Percentiles rank a stretch among this genome's conserved stretches.
These are phyloP conservation scores for Threskiornis aethiopicus DNA, from an alignment of 2,797 vertebrate species.

Conservation along the genomic window DNA sequence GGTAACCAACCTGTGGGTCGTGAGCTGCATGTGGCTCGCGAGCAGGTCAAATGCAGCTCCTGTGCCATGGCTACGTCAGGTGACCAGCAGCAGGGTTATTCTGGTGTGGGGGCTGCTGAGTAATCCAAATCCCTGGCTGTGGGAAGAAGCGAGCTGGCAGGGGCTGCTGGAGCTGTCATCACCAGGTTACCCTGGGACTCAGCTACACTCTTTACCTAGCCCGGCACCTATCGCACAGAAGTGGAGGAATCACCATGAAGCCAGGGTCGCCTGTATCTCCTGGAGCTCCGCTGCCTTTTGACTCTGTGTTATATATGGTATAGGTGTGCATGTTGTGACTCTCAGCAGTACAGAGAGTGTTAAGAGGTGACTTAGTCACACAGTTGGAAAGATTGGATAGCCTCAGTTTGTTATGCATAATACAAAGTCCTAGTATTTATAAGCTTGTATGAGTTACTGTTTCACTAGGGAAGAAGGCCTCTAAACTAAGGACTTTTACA, in stretches of 20 bases:
- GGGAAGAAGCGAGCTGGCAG: conserved; percentile 43
- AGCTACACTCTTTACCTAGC: neutral
- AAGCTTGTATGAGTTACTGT: neutral
- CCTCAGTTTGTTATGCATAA: neutral
- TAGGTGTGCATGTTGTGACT: neutral
- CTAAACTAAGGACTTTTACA: neutral
- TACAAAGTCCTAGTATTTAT: neutral
- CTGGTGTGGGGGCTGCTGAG: conserved; percentile 6
- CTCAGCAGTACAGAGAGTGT: neutral
- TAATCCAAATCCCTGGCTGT: conserved; percentile 39
- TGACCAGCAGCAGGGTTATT: conserved; percentile 39
- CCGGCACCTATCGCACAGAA: neutral
- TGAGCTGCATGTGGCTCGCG: neutral
- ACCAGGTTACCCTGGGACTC: neutral
- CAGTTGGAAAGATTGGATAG: neutral
- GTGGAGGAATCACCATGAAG: fast-evolving
- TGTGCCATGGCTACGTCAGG: neutral
- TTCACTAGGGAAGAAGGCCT: neutral
- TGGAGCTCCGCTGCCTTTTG: neutral
- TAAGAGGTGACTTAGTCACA: neutral
- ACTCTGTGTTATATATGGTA: neutral
- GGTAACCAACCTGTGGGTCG: neutral
- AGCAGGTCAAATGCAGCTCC: conserved; percentile 21
- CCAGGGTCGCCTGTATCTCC: neutral
- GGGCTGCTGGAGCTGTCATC: conserved; percentile 10